Evolutionary conservation across 2,888 invertebrate species (phyloP).

Genomic region (Ennomos fuscantarius): DNA sequence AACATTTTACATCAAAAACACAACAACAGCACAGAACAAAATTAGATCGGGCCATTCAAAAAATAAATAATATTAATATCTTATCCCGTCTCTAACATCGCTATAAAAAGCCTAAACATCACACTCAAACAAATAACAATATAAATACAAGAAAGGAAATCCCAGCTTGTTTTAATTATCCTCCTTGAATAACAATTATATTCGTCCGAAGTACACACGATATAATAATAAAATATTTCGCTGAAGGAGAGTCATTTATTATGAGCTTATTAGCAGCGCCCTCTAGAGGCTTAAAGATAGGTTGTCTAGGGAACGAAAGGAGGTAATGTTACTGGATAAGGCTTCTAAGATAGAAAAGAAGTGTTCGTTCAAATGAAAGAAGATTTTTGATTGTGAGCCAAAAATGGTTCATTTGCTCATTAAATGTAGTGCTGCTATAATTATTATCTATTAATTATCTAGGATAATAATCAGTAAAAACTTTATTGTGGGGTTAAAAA

Average conservation of each 20-base stretch:
- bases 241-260: constrained; percentile 64
- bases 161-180: constrained; percentile 24
- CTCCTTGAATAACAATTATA: constrained; percentile 18
- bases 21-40: not conserved
- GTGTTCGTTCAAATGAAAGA: not conserved
- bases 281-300: constrained; percentile 50
- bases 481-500: too few species aligned
- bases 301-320: constrained; percentile 51
- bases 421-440: too few species aligned
- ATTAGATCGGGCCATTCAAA: too few species aligned
- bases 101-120: too few species aligned
- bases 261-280: constrained; percentile 63
- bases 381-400: too few species aligned
- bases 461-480: too few species aligned
- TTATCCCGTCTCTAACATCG: too few species aligned
- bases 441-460: too few species aligned
- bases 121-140: too few species aligned
- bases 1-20: not conserved
- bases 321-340: constrained; percentile 17
- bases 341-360: constrained; percentile 39
- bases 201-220: constrained; percentile 45
- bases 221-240: constrained; percentile 39
- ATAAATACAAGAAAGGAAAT: too few species aligned
- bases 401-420: too few species aligned
- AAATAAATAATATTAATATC: too few species aligned